Percentiles rank a stretch among this genome's conserved stretches.
Evolutionary conservation across 92 coral and sea anemone genomes (phyloP).

Genomic region (Siderastrea radians): DNA sequence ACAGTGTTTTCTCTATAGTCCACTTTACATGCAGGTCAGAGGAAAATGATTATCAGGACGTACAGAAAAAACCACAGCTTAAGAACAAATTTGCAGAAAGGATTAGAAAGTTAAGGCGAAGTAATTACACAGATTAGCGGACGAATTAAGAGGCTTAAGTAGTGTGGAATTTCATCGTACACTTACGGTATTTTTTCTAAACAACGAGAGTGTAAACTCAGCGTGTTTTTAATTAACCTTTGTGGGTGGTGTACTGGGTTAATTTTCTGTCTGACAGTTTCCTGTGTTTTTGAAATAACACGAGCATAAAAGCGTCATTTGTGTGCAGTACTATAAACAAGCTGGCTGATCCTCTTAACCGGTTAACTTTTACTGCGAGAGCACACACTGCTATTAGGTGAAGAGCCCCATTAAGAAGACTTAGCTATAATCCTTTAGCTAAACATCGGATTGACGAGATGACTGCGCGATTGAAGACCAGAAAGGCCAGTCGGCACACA

Average conservation of each 20-base stretch:
- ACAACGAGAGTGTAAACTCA: slow-evolving; percentile 17
- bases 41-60: not conserved
- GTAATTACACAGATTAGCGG: slow-evolving; percentile 14
- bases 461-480: slow-evolving; percentile 23
- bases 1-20: not conserved
- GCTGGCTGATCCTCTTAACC: slow-evolving; percentile 29
- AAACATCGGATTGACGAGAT: slow-evolving; percentile 25
- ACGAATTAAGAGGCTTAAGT: slow-evolving; percentile 5
- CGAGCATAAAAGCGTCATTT: slow-evolving; percentile 48
- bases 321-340: slow-evolving; percentile 33
- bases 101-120: slow-evolving; percentile 5
- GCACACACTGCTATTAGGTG: not conserved
- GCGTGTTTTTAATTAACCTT: slow-evolving; percentile 52
- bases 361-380: not conserved
- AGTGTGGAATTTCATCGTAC: slow-evolving; percentile 32
- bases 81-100: not conserved
- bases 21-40: not conserved
- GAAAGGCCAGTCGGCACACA: slow-evolving; percentile 24
- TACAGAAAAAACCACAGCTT: not conserved
- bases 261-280: slow-evolving; percentile 10
- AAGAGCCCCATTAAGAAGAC: slow-evolving; percentile 26
- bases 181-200: slow-evolving; percentile 17
- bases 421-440: slow-evolving; percentile 12
- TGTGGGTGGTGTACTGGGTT: slow-evolving; percentile 54
- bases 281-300: slow-evolving; percentile 54